Percentiles rank a stretch among this genome's conserved stretches.
Conservation (phyloP, 2,888 invertebrate genomes). For the Marasmarcha lunaedactyla region DNA sequence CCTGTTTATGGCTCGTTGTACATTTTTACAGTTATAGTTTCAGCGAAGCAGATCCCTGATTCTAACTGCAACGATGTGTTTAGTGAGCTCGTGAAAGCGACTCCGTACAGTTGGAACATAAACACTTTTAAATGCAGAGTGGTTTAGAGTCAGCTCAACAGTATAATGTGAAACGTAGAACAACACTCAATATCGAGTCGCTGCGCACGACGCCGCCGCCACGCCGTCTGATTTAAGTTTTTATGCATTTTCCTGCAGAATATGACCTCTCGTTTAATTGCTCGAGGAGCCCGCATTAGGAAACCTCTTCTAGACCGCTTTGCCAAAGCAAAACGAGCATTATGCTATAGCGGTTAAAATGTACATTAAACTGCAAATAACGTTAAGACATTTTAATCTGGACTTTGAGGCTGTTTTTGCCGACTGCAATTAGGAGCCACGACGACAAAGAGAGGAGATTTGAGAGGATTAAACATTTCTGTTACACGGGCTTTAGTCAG, state of each 20-base stretch:
- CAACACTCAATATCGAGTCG: too few relatives aligned
- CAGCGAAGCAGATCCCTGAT: too few relatives aligned
- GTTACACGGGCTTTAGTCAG: conserved; percentile 34
- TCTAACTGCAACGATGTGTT: too few relatives aligned
- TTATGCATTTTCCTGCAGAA: conserved; percentile 24
- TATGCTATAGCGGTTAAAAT: too few relatives aligned
- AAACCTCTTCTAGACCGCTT: conserved; percentile 18
- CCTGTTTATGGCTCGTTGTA: conserved; percentile 8
- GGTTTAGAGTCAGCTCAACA: too few relatives aligned
- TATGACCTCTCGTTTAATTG: conserved; percentile 44
- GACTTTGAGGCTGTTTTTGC: conserved; percentile 45
- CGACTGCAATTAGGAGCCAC: conserved; percentile 39
- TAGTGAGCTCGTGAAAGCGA: too few relatives aligned
- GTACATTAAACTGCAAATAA: neutral
- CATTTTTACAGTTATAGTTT: conserved; percentile 2
- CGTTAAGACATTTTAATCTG: conserved; percentile 39
- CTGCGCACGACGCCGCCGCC: too few relatives aligned
- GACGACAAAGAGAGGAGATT: conserved; percentile 40
- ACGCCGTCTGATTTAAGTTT: conserved; percentile 11
- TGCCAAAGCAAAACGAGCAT: conserved; percentile 15
- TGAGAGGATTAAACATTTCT: conserved; percentile 53
- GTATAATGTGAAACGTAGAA: too few relatives aligned
- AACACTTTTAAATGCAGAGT: too few relatives aligned
- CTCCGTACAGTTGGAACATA: too few relatives aligned
- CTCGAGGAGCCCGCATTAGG: conserved; percentile 30